A percentile compares a stretch with the other conserved stretches of the same genome.
phyloP scores from a whole-genome alignment of 2,888 invertebrate genomes.

The Clitarchus hookeri region DNA sequence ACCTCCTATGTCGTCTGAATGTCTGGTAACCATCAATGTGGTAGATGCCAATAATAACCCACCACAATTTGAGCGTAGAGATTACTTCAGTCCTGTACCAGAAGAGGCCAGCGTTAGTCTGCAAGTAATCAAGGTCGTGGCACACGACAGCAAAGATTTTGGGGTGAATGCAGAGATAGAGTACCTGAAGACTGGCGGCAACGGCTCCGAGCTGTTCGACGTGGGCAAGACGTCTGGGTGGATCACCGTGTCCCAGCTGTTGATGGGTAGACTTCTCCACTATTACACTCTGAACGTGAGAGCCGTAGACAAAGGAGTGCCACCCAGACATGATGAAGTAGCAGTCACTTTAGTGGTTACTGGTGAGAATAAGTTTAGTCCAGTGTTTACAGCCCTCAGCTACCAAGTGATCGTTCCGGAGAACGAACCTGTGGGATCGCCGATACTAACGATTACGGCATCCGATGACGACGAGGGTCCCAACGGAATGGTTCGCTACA shows the following conservation, averaged over 20 bases:
- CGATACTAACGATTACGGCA: constrained; percentile 82
- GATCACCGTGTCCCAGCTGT: constrained; percentile 70
- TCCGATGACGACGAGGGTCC: constrained; percentile 85
- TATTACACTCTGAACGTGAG: constrained; percentile 71
- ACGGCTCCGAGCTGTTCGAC: constrained; percentile 74
- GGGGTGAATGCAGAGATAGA: constrained; percentile 89
- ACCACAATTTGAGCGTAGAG: constrained; percentile 76
- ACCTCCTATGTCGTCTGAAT: constrained; percentile 90
- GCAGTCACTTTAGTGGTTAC: constrained; percentile 77
- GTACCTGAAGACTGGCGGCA: constrained; percentile 74
- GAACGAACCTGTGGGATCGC: constrained; percentile 84
- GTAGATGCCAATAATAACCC: constrained; percentile 92
- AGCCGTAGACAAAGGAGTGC: constrained; percentile 86
- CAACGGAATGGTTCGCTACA: constrained; percentile 85
- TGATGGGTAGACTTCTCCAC: constrained; percentile 55
- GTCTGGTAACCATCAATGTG: constrained; percentile 82
- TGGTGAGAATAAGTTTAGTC: constrained; percentile 79
- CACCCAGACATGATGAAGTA: constrained; percentile 79
- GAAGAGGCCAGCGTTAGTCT: constrained; percentile 74
- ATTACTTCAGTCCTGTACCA: constrained; percentile 81
- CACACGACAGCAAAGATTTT: constrained; percentile 78
- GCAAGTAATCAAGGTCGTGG: constrained; percentile 61
- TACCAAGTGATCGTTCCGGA: constrained; percentile 92
- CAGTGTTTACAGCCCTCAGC: constrained; percentile 80
- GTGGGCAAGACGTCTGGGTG: constrained; percentile 80